These are phyloP conservation scores for Megalurothrips usitatus DNA, from an alignment of 2,888 invertebrate species.

Conservation along the genomic window DNA sequence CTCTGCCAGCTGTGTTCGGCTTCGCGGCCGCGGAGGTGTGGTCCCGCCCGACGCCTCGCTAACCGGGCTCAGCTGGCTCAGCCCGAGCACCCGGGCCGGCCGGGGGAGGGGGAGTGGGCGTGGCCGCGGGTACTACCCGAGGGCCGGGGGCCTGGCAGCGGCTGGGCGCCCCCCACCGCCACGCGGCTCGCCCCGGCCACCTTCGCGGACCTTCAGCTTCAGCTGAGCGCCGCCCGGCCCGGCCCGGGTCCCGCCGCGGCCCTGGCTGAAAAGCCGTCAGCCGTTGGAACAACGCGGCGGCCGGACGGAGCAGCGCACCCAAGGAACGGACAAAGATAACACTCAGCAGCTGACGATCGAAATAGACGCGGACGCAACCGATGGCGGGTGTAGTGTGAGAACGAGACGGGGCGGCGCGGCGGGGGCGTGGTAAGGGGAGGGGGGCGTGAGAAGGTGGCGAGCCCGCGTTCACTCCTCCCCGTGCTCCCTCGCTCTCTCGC, in stretches of 20 bases:
- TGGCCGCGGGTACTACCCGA: no score
- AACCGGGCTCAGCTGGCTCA: no score
- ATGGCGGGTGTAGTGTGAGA: conserved; percentile 11
- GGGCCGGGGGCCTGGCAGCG: no score
- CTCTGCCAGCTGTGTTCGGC: not conserved
- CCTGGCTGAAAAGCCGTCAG: not conserved
- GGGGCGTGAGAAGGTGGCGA: not conserved
- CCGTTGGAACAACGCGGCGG: not conserved
- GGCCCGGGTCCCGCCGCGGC: not conserved
- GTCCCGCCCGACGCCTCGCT: no score
- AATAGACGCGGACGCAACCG: conserved; percentile 20
- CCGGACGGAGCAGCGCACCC: not conserved
- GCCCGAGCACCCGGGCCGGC: no score
- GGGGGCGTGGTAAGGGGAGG: not conserved
- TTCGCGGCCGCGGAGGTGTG: no score
- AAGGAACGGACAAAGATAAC: conserved; percentile 13
- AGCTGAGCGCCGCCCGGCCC: no score
- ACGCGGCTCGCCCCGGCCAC: no score
- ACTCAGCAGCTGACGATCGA: conserved; percentile 24
- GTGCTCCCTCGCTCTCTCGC: not conserved
- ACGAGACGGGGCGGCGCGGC: not conserved
- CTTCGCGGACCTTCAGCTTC: no score
- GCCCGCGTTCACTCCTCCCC: not conserved
- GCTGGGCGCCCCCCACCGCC: no score
- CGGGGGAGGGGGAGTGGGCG: no score